Evolutionary conservation across 2,113 vertebrate species (phyloP).

Genomic region (Tachuris rubrigastra): DNA sequence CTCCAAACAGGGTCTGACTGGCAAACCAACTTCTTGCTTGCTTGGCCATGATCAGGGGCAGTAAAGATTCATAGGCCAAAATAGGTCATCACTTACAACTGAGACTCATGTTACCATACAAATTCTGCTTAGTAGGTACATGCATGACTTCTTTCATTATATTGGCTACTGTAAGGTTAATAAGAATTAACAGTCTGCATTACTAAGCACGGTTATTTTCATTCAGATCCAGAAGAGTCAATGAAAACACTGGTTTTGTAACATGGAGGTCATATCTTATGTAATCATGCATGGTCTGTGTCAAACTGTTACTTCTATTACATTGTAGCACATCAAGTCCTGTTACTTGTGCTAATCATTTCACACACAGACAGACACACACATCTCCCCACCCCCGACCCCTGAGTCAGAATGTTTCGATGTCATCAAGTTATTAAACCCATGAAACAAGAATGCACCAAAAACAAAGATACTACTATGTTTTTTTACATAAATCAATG

Average conservation of each 20-base stretch:
- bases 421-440: not conserved
- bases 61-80: not conserved
- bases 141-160: not conserved
- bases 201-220: not conserved
- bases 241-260: not conserved
- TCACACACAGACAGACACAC: not conserved
- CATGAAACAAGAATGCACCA: not conserved
- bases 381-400: not conserved
- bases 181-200: not conserved
- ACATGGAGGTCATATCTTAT: not conserved
- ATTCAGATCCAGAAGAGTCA: not conserved
- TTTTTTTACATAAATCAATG: not conserved
- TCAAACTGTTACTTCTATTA: not conserved
- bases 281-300: rapidly evolving
- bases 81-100: not conserved
- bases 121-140: not conserved
- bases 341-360: not conserved
- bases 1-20: not conserved
- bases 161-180: not conserved
- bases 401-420: not conserved
- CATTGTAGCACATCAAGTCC: not conserved
- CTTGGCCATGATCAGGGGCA: not conserved
- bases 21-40: not conserved
- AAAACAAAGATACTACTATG: not conserved
- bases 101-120: rapidly evolving